Evolutionary conservation across 2,888 invertebrate genomes (phyloP), one percentile per base, ranked within the genome.

Genomic region (Tricholauxania praeusta): DNA sequence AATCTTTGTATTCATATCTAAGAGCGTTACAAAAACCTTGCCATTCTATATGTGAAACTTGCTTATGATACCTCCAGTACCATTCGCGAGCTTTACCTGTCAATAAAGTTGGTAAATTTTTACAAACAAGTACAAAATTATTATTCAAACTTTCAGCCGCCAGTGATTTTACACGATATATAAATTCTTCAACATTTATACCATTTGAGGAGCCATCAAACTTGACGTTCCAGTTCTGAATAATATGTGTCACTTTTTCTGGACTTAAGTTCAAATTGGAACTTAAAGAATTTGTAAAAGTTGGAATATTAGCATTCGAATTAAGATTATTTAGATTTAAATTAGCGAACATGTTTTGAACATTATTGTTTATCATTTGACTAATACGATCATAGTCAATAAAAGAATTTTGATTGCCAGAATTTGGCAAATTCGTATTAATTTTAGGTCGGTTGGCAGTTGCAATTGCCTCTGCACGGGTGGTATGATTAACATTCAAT

Each of bases 161-260:
- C 0, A 75, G 63, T 1, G 73, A 51, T 7, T 28, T 15, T 4
- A 75, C 19, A 0, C 76, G 47, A 39, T 77, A 75, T 1, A 74
- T 32, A 22, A 77, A 75, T 19, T 77, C 74, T 28, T 72, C 76
- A 0, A 73, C 72, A 19, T 57, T 62, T 7, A 75, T n/a, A 5
- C 74, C 72, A 12, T 65, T 64, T 0, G 66, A 12, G 0, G 76
- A 71, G 10, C 75, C 75, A 59, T 72, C 73, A 19, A 76, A 75
- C 19, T 74, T 72, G 0, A 76, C 47, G 12, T 71, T 68, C 73
- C 74, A 76, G 15, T 72, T 65, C n/a, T 74, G 68, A 1, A 76
- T 74, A 7, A 70, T 62, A n/a, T 70, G 68, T 1, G 72, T 72
- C 1, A 70, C n/a, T 15, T 72, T 75, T 12, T 73, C 72, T 5